Evolutionary conservation across 2,113 vertebrate species (phyloP), one percentile per base, ranked within the genome.

Genomic region (Saccopteryx leptura): DNA sequence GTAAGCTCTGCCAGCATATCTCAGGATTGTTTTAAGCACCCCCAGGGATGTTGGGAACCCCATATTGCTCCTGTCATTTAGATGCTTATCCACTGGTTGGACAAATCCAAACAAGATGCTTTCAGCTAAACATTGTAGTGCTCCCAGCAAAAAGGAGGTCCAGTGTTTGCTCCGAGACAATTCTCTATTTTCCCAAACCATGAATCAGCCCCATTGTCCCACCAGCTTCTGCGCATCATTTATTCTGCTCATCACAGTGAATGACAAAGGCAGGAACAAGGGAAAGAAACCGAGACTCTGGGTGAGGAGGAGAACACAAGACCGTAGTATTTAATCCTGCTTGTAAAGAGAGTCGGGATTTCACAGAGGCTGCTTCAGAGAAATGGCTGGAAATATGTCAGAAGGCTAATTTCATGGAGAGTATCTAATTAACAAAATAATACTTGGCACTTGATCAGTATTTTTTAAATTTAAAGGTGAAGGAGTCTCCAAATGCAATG

Each of bases 121-220:
- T 97, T 96, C 82, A 92, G 95, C 78, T 82, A 58, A 95, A 71
- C 21, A 26, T 54, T 66, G 82, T 83, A 89, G 75, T 89, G 56
- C 95, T 86, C 76, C 86, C 60, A 65, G 95, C 54, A 96, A 94
- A 96, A 97, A 95, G 81, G 76, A 96, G 60, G 31, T 33, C 39
- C 65, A 89, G 79, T 96, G 92, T 97, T 93, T 90, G 60, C 83
- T 86, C 83, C 82, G 80, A 46, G 86, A 97, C 94, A 92, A 92
- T 97, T 95, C 91, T 26, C 90, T 88, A 65, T 95, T 97, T 96
- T 96, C 91, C 66, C 88, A 93, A 96, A 85, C 86, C 50, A 75
- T 98, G 96, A 97, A 97, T 97, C 95, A 96, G 78, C 26, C 50
- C 88, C 88, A 95, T 96, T 97, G 96, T 97, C 93, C 86, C 86